Conservation (phyloP, 2,888 invertebrate genomes). For the Tetranychus truncatus region DNA sequence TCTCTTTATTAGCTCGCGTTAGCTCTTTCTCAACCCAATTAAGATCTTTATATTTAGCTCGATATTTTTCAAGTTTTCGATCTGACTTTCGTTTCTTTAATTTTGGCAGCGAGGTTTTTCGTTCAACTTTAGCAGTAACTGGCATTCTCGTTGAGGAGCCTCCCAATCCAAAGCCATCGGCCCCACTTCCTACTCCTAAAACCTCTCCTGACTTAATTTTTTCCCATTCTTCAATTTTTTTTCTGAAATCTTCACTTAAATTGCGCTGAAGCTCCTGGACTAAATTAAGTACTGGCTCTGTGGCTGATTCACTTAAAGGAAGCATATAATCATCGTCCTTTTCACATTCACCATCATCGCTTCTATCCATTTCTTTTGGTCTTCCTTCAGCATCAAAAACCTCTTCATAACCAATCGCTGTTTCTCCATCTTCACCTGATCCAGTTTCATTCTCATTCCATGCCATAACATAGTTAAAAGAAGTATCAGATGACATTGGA, state of each 20-base stretch:
- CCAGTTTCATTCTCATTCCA: constrained; percentile 19
- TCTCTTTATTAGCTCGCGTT: constrained; percentile 44
- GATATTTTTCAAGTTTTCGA: constrained; percentile 12
- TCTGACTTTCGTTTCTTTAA: neutral
- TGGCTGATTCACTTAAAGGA: neutral
- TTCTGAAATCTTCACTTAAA: constrained; percentile 60
- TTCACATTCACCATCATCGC: too few species aligned
- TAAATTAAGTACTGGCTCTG: constrained; percentile 23
- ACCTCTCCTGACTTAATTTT: constrained; percentile 27
- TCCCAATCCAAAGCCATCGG: too few species aligned
- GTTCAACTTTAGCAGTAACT: neutral
- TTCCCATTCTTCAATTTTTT: constrained; percentile 71
- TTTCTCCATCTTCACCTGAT: constrained; percentile 22
- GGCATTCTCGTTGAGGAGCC: too few species aligned
- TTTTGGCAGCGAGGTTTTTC: constrained; percentile 9
- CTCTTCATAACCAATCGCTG: neutral
- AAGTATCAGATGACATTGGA: constrained; percentile 20
- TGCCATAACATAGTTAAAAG: constrained; percentile 20
- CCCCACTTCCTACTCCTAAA: too few species aligned
- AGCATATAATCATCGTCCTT: too few species aligned
- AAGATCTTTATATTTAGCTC: constrained; percentile 36
- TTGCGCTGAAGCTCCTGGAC: constrained; percentile 39
- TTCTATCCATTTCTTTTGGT: too few species aligned
- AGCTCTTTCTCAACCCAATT: constrained; percentile 43
- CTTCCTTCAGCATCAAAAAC: too few species aligned